These are phyloP conservation scores for Ischnus inquisitorius DNA, from an alignment of 2,888 invertebrate genomes.

Conservation along the genomic window DNA sequence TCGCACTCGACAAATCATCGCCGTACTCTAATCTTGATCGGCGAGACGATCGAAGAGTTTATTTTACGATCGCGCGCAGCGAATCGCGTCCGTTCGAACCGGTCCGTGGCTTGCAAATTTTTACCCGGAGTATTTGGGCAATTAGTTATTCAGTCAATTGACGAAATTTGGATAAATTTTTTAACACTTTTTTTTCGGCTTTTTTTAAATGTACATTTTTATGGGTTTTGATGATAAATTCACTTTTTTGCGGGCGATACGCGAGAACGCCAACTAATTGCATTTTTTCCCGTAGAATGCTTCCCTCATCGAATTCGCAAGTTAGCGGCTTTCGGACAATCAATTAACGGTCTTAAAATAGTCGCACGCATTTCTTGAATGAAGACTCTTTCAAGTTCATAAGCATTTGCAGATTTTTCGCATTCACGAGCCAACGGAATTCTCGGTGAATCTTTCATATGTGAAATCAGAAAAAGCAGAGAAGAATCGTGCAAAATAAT, in stretches of 20 bases:
- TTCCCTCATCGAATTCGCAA: constrained; percentile 22
- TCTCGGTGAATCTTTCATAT: not conserved
- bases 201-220: no score
- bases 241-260: not conserved
- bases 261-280: not conserved
- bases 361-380: constrained; percentile 31
- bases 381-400: not conserved
- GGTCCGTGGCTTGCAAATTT: no score
- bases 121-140: no score
- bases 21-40: not conserved
- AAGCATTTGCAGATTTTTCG: not conserved
- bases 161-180: no score
- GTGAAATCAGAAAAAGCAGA: no score
- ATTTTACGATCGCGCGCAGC: constrained; percentile 2
- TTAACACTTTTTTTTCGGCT: no score
- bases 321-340: constrained; percentile 33
- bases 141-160: no score
- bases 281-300: constrained; percentile 9
- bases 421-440: not conserved
- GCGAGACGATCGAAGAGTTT: not conserved
- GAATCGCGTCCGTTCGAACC: no score
- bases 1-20: constrained; percentile 1
- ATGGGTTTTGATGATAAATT: not conserved
- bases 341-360: constrained; percentile 48
- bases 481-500: no score